phyloP scores from a whole-genome alignment of 2,888 invertebrate species.

The Epinotia bilunana region DNA sequence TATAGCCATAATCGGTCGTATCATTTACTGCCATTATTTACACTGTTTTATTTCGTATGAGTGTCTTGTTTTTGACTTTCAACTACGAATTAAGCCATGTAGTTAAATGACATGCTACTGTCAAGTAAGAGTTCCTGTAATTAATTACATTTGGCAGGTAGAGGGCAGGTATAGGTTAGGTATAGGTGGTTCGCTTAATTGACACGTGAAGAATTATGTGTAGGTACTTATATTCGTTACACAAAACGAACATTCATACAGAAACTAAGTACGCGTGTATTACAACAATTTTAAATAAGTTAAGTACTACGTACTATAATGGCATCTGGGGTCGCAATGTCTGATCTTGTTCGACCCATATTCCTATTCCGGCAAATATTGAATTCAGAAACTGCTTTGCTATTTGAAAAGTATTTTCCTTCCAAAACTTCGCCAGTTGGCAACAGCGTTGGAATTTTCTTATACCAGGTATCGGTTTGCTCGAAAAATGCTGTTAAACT shows the following conservation, averaged over 20 bases:
- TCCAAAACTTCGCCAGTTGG: constrained; percentile 35
- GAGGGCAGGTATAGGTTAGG: too few relatives aligned
- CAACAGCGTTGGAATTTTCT: constrained; percentile 23
- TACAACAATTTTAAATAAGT: neutral
- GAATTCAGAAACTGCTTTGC: constrained; percentile 27
- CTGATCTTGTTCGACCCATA: constrained; percentile 35
- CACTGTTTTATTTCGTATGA: too few relatives aligned
- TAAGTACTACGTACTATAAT: neutral
- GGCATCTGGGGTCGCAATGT: neutral
- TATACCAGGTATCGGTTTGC: constrained; percentile 11
- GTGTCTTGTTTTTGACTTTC: too few relatives aligned
- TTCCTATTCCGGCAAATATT: constrained; percentile 26
- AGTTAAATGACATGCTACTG: too few relatives aligned
- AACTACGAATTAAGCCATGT: too few relatives aligned
- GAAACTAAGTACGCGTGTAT: neutral
- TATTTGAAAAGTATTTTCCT: constrained; percentile 22
- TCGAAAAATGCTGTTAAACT: constrained; percentile 13
- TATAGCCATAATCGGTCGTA: too few relatives aligned
- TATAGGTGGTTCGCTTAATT: too few relatives aligned
- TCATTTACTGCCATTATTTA: too few relatives aligned
- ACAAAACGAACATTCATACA: neutral
- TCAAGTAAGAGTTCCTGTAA: too few relatives aligned
- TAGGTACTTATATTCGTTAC: neutral
- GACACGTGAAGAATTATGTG: too few relatives aligned
- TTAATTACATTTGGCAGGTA: too few relatives aligned